phyloP scores from a whole-genome alignment of 2,113 vertebrate genomes.

The Marmota flaviventris region DNA sequence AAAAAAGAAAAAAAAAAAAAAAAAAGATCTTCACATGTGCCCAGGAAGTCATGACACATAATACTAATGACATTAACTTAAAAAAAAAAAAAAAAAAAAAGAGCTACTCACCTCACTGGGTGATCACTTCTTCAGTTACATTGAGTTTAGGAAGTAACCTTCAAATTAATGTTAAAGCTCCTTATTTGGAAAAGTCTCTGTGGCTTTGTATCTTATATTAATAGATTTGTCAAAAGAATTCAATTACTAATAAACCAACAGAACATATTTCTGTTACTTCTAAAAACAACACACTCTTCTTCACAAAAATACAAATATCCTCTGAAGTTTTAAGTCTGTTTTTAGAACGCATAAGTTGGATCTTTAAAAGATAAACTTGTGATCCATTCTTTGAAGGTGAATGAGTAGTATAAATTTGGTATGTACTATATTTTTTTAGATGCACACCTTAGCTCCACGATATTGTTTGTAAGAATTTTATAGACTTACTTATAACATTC shows the following conservation, averaged over 20 bases:
- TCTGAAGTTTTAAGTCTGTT: neutral
- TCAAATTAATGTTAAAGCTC: neutral
- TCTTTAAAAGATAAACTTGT: neutral
- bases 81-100: neutral
- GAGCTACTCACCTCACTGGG: neutral
- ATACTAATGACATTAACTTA: neutral
- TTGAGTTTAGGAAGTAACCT: neutral
- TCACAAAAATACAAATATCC: neutral
- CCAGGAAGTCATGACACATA: too few species aligned
- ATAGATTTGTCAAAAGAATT: neutral
- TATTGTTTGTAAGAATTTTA: neutral
- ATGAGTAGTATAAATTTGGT: neutral
- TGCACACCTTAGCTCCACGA: neutral
- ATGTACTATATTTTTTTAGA: neutral
- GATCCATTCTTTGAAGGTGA: neutral
- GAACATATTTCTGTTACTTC: neutral
- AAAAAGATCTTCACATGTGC: too few species aligned
- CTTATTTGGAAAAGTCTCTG: neutral
- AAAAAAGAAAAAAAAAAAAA: too few species aligned
- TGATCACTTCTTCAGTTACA: neutral
- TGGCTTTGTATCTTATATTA: constrained; percentile 31
- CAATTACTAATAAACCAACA: constrained; percentile 40
- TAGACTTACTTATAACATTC: neutral
- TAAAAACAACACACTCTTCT: neutral
- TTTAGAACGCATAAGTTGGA: neutral